These are phyloP conservation scores for Eupithecia pulchellata DNA, from an alignment of 2,888 invertebrate species.

Conservation along the genomic window DNA sequence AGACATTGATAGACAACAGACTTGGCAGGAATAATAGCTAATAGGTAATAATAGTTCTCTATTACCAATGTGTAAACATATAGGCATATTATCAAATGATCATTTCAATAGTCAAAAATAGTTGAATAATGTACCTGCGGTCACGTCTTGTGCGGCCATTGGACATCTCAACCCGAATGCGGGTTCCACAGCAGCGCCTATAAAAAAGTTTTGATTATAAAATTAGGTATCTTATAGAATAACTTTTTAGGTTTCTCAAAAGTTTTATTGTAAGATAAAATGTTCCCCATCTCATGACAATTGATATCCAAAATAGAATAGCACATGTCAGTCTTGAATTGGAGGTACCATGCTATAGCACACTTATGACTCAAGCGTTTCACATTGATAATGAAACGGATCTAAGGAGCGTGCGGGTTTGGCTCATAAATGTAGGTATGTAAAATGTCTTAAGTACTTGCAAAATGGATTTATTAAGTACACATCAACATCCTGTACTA, in stretches of 20 bases:
- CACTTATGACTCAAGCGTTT: constrained; percentile 85
- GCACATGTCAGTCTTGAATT: constrained; percentile 70
- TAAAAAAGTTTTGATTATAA: constrained; percentile 29
- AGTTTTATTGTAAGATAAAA: constrained; percentile 31
- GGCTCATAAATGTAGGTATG: neutral
- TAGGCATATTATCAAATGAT: constrained; percentile 14
- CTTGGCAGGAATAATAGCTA: constrained; percentile 11
- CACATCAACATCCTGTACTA: neutral
- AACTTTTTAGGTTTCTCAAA: neutral
- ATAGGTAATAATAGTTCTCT: constrained; percentile 13
- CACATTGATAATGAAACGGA: constrained; percentile 79
- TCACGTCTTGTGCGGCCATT: constrained; percentile 92
- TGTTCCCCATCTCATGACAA: constrained; percentile 80
- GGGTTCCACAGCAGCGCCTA: constrained; percentile 94
- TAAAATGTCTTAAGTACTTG: neutral
- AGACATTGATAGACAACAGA: constrained; percentile 4
- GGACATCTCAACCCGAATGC: constrained; percentile 97
- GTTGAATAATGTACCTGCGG: constrained; percentile 71
- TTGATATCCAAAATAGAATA: constrained; percentile 51
- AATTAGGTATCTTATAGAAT: no score
- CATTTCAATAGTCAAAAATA: constrained; percentile 21
- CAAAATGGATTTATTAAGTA: neutral
- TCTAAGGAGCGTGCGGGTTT: constrained; percentile 79
- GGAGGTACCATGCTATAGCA: constrained; percentile 80
- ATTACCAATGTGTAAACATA: constrained; percentile 23